Evolutionary conservation across 2,888 invertebrate genomes (phyloP).

Genomic region (Agonum fuliginosum): DNA sequence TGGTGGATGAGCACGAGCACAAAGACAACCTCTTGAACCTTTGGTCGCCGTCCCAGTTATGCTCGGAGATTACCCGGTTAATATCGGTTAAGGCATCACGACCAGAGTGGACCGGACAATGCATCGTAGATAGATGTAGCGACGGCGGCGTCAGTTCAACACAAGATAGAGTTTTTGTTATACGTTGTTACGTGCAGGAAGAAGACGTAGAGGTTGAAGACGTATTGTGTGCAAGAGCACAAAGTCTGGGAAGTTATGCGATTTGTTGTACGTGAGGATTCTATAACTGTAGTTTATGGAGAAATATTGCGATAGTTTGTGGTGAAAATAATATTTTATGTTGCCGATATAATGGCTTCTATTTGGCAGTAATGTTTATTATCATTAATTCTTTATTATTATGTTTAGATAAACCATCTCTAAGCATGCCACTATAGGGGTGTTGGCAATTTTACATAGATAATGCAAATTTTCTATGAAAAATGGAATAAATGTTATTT

Average conservation of each 20-base stretch:
- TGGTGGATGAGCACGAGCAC: slow-evolving; percentile 11
- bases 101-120: slow-evolving; percentile 16
- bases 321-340: neutral
- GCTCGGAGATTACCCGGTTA: slow-evolving; percentile 24
- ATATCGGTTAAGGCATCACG: slow-evolving; percentile 38
- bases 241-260: slow-evolving; percentile 11
- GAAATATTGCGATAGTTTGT: slow-evolving; percentile 6
- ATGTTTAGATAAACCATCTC: no score
- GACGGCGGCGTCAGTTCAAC: neutral
- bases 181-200: slow-evolving; percentile 11
- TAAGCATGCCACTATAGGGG: no score
- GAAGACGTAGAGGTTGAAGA: slow-evolving; percentile 5
- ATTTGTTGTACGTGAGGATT: slow-evolving; percentile 26
- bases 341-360: neutral
- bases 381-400: no score
- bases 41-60: slow-evolving; percentile 8
- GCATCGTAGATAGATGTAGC: slow-evolving; percentile 14
- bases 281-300: neutral
- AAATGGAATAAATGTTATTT: no score
- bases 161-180: slow-evolving; percentile 37
- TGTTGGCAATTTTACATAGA: no score
- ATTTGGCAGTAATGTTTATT: no score
- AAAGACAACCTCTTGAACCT: neutral
- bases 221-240: neutral
- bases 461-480: no score